Evolutionary conservation across 2,113 vertebrate species (phyloP).

Genomic region (Cnemophilus loriae): DNA sequence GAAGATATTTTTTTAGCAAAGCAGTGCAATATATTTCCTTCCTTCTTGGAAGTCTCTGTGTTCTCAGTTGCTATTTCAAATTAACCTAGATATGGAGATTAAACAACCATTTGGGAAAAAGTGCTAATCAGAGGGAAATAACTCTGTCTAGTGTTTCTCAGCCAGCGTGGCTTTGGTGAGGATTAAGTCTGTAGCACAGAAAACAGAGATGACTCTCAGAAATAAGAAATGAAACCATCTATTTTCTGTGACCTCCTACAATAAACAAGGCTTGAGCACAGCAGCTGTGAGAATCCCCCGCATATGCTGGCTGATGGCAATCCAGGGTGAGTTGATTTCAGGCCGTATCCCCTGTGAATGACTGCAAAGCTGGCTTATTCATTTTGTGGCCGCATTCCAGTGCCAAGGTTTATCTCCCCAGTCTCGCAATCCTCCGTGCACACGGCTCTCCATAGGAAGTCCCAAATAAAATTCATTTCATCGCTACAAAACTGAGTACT

Average conservation of each 20-base stretch:
- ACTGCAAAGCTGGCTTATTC: constrained; percentile 1
- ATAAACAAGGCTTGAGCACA: constrained; percentile 17
- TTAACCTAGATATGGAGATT: constrained; percentile 42
- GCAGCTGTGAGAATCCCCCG: constrained; percentile 47
- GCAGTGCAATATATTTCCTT: background rate
- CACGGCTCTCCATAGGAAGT: background rate
- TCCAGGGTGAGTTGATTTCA: constrained; percentile 9
- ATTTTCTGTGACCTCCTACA: constrained; percentile 35
- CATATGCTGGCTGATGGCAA: constrained; percentile 24
- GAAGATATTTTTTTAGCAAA: background rate
- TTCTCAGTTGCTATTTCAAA: constrained; percentile 43
- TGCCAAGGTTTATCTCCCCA: constrained; percentile 12
- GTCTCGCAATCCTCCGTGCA: background rate
- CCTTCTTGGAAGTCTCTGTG: background rate
- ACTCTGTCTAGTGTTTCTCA: constrained; percentile 6
- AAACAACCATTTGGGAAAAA: constrained; percentile 29
- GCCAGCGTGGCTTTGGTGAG: constrained; percentile 24
- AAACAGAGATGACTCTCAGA: constrained; percentile 6
- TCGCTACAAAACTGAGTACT: background rate
- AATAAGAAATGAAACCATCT: constrained; percentile 38
- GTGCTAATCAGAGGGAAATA: constrained; percentile 30
- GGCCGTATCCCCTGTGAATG: background rate
- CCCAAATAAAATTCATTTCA: background rate
- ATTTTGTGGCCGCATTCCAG: background rate
- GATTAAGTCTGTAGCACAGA: constrained; percentile 32